Conservation (phyloP, 2,113 vertebrate species). For the Heterotilapia buettikoferi region DNA sequence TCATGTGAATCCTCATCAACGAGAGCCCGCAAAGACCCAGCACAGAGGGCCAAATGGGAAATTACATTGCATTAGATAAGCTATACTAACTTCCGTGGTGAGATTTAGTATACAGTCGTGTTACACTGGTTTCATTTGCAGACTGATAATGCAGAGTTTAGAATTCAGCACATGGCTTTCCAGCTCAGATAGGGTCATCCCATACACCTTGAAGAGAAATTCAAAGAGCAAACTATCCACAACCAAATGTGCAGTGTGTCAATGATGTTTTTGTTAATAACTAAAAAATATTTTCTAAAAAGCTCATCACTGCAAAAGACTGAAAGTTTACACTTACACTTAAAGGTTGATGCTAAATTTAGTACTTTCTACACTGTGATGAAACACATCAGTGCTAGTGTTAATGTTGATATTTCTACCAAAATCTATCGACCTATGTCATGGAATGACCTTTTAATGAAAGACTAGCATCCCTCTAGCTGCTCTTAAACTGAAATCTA, state of each 20-base stretch:
- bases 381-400: not conserved
- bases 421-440: not conserved
- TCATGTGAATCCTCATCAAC: not conserved
- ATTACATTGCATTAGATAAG: slow-evolving; percentile 8
- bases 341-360: not conserved
- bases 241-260: not conserved
- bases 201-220: slow-evolving; percentile 11
- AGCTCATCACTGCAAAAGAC: not conserved
- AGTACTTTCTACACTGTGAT: not conserved
- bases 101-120: slow-evolving; percentile 1
- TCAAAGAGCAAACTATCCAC: not conserved
- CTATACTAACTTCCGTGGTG: not conserved
- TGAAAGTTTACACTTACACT: not conserved
- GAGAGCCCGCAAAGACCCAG: not conserved
- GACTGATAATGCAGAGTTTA: slow-evolving; percentile 17
- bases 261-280: not conserved
- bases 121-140: not conserved
- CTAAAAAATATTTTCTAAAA: not conserved
- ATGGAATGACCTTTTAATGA: not conserved
- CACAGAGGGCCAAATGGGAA: slow-evolving; percentile 7
- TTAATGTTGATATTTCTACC: not conserved
- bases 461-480: not conserved
- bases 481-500: not conserved
- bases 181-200: not conserved
- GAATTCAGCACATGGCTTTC: slow-evolving; percentile 4